Conservation (phyloP, 2,113 vertebrate genomes). For the Sphyrna mokarran region DNA sequence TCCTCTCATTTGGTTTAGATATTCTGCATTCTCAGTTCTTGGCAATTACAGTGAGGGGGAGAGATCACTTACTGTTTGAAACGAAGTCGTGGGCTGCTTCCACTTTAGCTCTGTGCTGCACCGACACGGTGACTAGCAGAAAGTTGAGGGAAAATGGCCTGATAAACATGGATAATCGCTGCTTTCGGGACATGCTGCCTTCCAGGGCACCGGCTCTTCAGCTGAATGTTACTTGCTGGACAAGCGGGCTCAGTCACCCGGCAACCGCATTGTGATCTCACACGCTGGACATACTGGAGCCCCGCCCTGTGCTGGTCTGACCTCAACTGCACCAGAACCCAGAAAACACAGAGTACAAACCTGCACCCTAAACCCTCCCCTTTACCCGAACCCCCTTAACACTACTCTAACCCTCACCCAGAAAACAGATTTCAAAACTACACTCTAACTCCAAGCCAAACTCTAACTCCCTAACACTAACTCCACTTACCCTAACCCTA, state of each 20-base stretch:
- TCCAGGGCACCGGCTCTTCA: not conserved
- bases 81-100: too few species aligned
- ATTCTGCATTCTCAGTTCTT: not conserved
- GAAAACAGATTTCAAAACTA: too few species aligned
- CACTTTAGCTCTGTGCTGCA: not conserved
- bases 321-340: not conserved
- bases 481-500: too few species aligned
- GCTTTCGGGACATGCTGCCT: not conserved
- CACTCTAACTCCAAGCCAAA: too few species aligned
- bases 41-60: not conserved
- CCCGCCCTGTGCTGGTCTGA: not conserved
- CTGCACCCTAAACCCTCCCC: not conserved
- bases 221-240: not conserved
- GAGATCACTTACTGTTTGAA: not conserved
- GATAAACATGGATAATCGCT: not conserved
- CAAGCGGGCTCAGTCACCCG: not conserved
- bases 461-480: too few species aligned
- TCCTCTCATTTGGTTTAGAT: not conserved
- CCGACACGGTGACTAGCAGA: not conserved
- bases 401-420: too few species aligned
- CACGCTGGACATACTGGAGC: not conserved
- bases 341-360: too few species aligned
- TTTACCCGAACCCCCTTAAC: too few species aligned
- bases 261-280: constrained; percentile 6
- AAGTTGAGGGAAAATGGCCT: not conserved